Base-by-base conservation (phyloP, 2,113 vertebrate species). In the Stomatorhinus ivindoensis region DNA sequence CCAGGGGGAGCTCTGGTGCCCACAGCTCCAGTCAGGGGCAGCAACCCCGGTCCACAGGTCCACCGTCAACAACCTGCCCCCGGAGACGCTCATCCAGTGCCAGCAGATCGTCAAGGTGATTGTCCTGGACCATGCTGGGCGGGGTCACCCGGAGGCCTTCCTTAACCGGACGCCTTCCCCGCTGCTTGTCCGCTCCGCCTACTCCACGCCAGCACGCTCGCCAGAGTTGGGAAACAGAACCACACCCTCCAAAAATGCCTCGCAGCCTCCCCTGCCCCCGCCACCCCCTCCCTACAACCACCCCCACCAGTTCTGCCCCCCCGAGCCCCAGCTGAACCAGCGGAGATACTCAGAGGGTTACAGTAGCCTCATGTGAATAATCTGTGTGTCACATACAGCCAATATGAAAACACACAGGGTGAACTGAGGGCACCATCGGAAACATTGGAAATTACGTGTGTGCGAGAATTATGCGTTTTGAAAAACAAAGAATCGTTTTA, bases 91-190 rank as follows among this genome's bases (percentile, higher is more conserved):
- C 94, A 97, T 99, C 95, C 98, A 99, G 97, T 99, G 98, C 95
- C 98, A 99, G 95, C 98, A 99, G 95, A 98, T 99, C 92, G 98
- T 99, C 95, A 99, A 99, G 96, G 97, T 99, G 96, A 97, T 99
- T 95, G 98, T 99, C 94, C 93, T 99, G 92, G 98, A 99, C 96
- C 96, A 97, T 95, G 95, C 97, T 92, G 96, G 97, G 93, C 96
- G 97, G 88, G 97, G 97, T 90, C 96, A 94, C 84, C 93, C 98
- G 95, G 97, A 98, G 95, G 97, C 97, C 90, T 97, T 97, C 95
- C 96, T 98, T 93, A 97, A 97, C 95, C 97, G 97, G 92, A 97
- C 97, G 55, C 97, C 98, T 92, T 96, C 97, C 65, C 97, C 96
- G 93, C 97, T 97, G 3, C 92, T 97, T 93, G 96, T 97, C 48